Base-by-base conservation (phyloP, 2,113 vertebrate species). In the Mesitornis unicolor region DNA sequence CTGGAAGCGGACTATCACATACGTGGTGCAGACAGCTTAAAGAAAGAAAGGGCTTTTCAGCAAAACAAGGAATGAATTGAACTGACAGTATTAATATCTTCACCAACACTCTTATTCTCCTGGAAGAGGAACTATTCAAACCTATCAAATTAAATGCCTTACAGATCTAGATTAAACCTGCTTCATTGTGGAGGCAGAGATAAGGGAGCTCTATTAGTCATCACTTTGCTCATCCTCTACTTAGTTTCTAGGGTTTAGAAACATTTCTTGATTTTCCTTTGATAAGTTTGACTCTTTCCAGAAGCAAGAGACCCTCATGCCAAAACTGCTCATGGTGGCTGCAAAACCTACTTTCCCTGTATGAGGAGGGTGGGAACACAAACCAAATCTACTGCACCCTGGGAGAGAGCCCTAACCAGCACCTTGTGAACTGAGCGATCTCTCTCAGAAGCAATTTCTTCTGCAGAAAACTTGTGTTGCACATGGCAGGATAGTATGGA, bases 391-490 rank as follows among this genome's bases (percentile, higher is more conserved):
- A 9, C 35, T 0, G 0, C 18, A 38, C 17, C 14, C 43, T 68
- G 26, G 36, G 35, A 77, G 5, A 5, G 26, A 25, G 33, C 47
- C 43, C 40, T n/a, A 8, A 69, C 14, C 57, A 84, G 43, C 47
- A 75, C 35, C 3, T 11, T 71, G 56, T 33, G 38, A 89, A 65
- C 31, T 1, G 3, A 88, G 29, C 16, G 47, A 50, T 40, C 16
- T 76, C 38, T 73, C 42, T 80, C 45, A 63, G 88, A 86, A 80
- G 10, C 1, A 0, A 61, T 81, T 84, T 1, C 13, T 42, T 71
- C 25, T 75, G 56, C 38, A 84, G 64, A 92, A 89, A 63, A 51
- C 42, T 70, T 70, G n/a, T 77, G 51, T n/a, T 90, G 68, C 92
- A 67, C 8, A 6, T 60, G 77, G 73, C 56, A 84, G 87, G 64